Evolutionary conservation across 2,113 vertebrate genomes (phyloP).

Genomic region (Peromyscus maniculatus): DNA sequence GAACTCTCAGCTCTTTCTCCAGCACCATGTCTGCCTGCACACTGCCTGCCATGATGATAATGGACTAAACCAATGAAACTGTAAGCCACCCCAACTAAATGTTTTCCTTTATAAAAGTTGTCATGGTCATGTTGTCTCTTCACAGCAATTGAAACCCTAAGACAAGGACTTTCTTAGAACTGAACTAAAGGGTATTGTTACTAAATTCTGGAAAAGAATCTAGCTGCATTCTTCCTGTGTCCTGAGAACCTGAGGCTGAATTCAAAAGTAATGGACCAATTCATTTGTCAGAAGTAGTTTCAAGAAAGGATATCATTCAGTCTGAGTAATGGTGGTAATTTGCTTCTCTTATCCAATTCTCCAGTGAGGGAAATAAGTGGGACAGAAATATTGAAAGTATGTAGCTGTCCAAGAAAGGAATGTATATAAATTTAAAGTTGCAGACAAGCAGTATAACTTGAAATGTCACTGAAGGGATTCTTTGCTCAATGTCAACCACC

Average conservation of each 20-base stretch:
- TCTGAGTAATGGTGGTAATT: neutral
- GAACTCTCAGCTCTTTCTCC: neutral
- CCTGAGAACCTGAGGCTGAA: neutral
- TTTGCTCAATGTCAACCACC: neutral
- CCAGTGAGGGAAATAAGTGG: neutral
- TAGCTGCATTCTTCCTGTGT: neutral
- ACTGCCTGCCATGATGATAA: neutral
- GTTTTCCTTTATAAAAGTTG: neutral
- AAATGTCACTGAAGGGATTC: neutral
- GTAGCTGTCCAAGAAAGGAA: neutral
- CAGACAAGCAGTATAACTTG: neutral
- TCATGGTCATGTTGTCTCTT: neutral
- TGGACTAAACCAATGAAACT: neutral
- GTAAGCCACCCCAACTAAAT: neutral
- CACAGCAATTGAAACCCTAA: neutral
- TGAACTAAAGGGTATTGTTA: neutral
- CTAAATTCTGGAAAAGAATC: neutral
- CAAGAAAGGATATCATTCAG: neutral
- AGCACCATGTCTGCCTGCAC: neutral
- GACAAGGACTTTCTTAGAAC: neutral
- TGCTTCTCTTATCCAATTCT: neutral
- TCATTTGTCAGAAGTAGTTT: neutral
- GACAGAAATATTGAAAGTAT: neutral
- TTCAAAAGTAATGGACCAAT: neutral
- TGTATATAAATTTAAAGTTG: neutral